Conservation (phyloP, 2,113 vertebrate genomes). For the Lepus europaeus region DNA sequence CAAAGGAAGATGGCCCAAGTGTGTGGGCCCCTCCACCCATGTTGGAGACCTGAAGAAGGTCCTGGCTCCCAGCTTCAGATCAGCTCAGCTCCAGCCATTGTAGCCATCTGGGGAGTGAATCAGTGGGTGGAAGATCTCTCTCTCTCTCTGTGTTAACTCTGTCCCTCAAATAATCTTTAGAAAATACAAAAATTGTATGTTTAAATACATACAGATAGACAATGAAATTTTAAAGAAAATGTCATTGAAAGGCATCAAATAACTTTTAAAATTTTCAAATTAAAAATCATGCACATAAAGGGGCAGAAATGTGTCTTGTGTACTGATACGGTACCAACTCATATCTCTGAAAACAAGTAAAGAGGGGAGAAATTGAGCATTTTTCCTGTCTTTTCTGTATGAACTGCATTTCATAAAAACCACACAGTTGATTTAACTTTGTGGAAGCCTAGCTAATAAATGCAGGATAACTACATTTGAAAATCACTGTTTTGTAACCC, state of each 20-base stretch:
- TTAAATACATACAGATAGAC: slow-evolving; percentile 8
- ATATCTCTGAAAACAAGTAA: not conserved
- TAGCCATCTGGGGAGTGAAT: too few relatives aligned
- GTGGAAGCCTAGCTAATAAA: slow-evolving; percentile 2
- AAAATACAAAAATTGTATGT: not conserved
- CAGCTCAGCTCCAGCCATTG: too few relatives aligned
- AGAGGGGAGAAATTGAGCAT: not conserved
- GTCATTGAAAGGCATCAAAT: not conserved
- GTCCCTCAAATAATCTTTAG: too few relatives aligned
- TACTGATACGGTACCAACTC: not conserved
- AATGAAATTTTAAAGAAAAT: slow-evolving; percentile 48
- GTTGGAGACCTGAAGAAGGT: too few relatives aligned
- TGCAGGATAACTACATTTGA: not conserved
- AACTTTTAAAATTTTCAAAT: slow-evolving; percentile 18
- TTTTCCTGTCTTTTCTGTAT: not conserved
- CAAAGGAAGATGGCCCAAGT: too few relatives aligned
- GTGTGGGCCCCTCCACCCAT: too few relatives aligned
- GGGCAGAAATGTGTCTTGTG: not conserved
- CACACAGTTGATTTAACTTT: not conserved
- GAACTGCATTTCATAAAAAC: slow-evolving; percentile 9
- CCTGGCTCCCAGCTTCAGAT: too few relatives aligned
- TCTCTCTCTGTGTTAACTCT: too few relatives aligned
- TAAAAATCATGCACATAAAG: slow-evolving; percentile 10
- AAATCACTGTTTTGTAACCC: not conserved
- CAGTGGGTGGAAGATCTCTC: too few relatives aligned